Percentiles rank a stretch among this genome's conserved stretches.
phyloP scores from a whole-genome alignment of 2,113 vertebrate species.

The Acrocephalus kingi region DNA sequence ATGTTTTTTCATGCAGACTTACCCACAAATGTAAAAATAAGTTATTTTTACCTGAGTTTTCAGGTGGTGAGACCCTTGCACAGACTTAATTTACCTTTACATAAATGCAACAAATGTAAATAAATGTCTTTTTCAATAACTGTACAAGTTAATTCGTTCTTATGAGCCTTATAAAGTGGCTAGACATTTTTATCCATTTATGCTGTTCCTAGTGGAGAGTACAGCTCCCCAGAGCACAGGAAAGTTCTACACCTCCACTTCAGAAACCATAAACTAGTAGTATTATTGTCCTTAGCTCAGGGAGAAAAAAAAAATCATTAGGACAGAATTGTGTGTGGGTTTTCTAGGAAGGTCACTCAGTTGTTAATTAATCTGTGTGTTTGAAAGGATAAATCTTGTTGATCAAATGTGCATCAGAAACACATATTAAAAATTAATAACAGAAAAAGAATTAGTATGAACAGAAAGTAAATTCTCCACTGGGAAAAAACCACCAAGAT shows the following conservation, averaged over 20 bases:
- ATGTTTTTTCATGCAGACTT: not conserved
- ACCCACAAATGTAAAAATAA: not conserved
- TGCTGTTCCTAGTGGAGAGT: not conserved
- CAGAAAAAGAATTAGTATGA: not conserved
- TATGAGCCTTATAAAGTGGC: conserved; percentile 2
- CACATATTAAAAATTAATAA: not conserved
- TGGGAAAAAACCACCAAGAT: not conserved
- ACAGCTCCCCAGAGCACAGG: not conserved
- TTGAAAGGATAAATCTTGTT: not conserved
- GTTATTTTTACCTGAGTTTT: conserved; percentile 8
- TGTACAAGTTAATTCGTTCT: not conserved
- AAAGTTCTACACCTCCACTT: not conserved
- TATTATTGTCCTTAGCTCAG: not conserved
- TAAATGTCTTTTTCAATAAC: not conserved
- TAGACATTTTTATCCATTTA: conserved; percentile 16
- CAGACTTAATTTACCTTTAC: not conserved
- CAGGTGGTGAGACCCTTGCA: not conserved
- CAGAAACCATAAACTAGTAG: not conserved
- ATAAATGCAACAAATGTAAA: not conserved
- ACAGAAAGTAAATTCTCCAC: not conserved
- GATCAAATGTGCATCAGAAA: not conserved
- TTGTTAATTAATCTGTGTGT: not conserved
- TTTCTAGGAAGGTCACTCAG: not conserved
- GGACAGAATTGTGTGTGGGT: not conserved
- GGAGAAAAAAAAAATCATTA: not conserved